These are phyloP conservation scores for Dynastes maya DNA, from an alignment of 2,888 invertebrate species.

Conservation along the genomic window DNA sequence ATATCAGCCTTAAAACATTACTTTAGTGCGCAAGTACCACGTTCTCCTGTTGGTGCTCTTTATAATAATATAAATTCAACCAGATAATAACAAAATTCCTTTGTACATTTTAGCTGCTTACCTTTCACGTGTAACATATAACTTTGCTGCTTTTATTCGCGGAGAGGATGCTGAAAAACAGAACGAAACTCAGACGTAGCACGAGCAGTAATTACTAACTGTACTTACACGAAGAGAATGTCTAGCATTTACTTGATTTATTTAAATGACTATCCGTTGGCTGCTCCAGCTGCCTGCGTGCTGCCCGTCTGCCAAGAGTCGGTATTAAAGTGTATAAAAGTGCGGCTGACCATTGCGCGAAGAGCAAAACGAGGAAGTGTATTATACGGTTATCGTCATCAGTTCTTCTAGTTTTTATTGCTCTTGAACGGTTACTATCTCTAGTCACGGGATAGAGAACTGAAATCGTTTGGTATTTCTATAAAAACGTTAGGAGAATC, in stretches of 20 bases:
- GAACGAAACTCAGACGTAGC: slow-evolving; percentile 12
- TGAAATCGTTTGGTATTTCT: background rate
- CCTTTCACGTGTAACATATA: background rate
- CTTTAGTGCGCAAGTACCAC: no score
- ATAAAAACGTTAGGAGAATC: background rate
- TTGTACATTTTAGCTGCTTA: background rate
- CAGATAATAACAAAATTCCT: background rate
- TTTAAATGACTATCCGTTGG: slow-evolving; percentile 34
- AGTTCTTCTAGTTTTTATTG: background rate
- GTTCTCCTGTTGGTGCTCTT: no score
- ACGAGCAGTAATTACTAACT: slow-evolving; percentile 43
- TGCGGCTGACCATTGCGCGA: background rate
- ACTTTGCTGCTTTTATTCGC: background rate
- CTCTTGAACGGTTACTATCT: background rate
- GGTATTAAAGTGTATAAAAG: background rate
- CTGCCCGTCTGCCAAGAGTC: background rate
- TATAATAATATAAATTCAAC: no score
- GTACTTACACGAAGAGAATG: slow-evolving; percentile 42
- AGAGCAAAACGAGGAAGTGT: slow-evolving; percentile 1
- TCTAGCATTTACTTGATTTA: slow-evolving; percentile 44
- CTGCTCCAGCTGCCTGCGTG: slow-evolving; percentile 15
- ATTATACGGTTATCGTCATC: slow-evolving; percentile 12
- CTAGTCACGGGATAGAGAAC: background rate
- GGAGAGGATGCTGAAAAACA: slow-evolving; percentile 11
- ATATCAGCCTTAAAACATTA: no score